phyloP scores from a whole-genome alignment of 2,113 vertebrate genomes.

The Misgurnus mizolepis region DNA sequence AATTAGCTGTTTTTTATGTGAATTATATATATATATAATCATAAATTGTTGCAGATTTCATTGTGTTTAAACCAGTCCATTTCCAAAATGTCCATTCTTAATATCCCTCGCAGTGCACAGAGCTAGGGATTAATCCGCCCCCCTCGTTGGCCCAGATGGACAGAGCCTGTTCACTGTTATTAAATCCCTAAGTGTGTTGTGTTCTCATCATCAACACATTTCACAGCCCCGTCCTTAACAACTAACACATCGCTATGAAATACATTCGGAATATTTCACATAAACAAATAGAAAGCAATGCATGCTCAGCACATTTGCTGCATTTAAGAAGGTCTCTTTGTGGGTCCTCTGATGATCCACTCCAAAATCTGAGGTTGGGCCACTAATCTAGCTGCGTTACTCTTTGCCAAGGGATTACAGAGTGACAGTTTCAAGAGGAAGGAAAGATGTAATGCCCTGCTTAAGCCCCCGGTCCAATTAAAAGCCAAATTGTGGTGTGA shows the following conservation, averaged over 20 bases:
- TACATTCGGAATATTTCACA: neutral
- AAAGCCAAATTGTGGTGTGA: conserved; percentile 56
- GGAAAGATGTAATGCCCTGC: conserved; percentile 56
- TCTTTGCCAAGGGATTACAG: conserved; percentile 60
- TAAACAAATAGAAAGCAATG: neutral
- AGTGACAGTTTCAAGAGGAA: conserved; percentile 59
- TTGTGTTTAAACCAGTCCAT: conserved; percentile 23
- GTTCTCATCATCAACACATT: conserved; percentile 35
- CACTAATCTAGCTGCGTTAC: conserved; percentile 58
- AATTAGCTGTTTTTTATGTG: conserved; percentile 17
- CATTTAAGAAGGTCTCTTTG: neutral
- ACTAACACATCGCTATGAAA: neutral
- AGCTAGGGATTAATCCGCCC: conserved; percentile 65
- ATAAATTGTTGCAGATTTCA: neutral
- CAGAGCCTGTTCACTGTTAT: conserved; percentile 55
- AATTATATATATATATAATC: neutral
- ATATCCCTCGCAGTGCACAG: conserved; percentile 44
- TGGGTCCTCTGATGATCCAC: conserved; percentile 44
- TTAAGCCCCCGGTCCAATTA: conserved; percentile 54
- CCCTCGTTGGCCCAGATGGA: conserved; percentile 64
- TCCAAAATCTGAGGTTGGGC: conserved; percentile 45
- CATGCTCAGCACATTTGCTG: neutral
- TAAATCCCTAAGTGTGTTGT: conserved; percentile 54
- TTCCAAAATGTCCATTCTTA: conserved; percentile 43
- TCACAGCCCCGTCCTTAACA: neutral